phyloP scores from a whole-genome alignment of 2,797 vertebrate genomes.

The Lepidocolaptes lacrymiger region DNA sequence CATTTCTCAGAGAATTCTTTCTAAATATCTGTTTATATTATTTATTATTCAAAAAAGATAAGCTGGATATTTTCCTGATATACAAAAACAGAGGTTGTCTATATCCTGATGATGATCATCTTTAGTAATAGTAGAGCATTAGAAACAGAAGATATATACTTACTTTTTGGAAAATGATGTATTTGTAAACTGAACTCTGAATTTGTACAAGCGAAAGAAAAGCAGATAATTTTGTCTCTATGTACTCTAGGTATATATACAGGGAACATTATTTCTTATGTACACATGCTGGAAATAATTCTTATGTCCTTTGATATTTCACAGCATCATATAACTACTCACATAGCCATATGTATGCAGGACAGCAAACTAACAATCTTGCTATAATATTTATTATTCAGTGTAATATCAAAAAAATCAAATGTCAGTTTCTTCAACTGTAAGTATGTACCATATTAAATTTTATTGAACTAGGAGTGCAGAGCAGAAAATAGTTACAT shows the following conservation, averaged over 20 bases:
- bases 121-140: not conserved
- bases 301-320: not conserved
- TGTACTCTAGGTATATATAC: not conserved
- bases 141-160: not conserved
- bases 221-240: not conserved
- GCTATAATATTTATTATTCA: not conserved
- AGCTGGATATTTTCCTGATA: not conserved
- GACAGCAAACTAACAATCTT: not conserved
- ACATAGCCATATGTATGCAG: not conserved
- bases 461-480: not conserved
- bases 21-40: not conserved
- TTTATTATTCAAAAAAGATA: not conserved
- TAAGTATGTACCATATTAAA: not conserved
- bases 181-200: not conserved
- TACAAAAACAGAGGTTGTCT: not conserved
- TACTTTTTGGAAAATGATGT: not conserved
- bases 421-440: not conserved
- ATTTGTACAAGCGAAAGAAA: not conserved
- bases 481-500: not conserved
- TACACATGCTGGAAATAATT: not conserved
- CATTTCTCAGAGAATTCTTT: not conserved
- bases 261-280: not conserved
- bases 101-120: not conserved
- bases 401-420: not conserved
- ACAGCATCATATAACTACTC: not conserved